phyloP scores from a whole-genome alignment of 2,113 vertebrate genomes.

The Cyanocitta stelleri region DNA sequence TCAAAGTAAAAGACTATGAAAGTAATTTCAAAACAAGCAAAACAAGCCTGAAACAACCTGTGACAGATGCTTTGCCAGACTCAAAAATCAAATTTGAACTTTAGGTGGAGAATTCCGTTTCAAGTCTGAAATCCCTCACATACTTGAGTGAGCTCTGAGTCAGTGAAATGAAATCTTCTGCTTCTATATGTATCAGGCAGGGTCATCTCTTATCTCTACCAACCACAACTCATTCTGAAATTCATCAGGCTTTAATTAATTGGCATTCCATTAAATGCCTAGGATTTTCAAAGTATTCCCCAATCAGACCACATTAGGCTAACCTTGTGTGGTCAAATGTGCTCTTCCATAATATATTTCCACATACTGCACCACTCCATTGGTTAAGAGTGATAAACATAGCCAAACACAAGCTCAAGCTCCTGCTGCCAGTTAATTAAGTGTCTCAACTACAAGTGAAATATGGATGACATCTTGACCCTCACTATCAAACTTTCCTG shows the following conservation, averaged over 20 bases:
- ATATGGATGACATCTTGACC: not conserved
- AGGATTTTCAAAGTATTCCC: not conserved
- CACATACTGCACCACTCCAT: not conserved
- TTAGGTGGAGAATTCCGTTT: not conserved
- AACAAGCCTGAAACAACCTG: not conserved
- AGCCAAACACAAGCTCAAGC: not conserved
- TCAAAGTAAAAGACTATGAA: not conserved
- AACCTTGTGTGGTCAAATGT: not conserved
- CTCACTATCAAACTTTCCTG: not conserved
- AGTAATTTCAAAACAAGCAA: not conserved
- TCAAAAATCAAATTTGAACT: not conserved
- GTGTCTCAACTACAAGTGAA: not conserved
- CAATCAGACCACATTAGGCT: not conserved
- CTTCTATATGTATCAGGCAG: not conserved
- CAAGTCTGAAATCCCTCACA: not conserved
- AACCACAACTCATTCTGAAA: not conserved
- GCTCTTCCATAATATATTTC: not conserved
- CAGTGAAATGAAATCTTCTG: not conserved
- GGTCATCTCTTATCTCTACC: not conserved
- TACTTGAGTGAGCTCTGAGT: not conserved
- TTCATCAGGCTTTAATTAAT: not conserved
- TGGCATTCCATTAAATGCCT: not conserved
- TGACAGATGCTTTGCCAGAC: not conserved
- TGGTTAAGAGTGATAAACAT: not conserved
- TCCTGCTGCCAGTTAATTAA: not conserved